These are phyloP conservation scores for Progne subis DNA, from an alignment of 2,113 vertebrate species.

Conservation along the genomic window DNA sequence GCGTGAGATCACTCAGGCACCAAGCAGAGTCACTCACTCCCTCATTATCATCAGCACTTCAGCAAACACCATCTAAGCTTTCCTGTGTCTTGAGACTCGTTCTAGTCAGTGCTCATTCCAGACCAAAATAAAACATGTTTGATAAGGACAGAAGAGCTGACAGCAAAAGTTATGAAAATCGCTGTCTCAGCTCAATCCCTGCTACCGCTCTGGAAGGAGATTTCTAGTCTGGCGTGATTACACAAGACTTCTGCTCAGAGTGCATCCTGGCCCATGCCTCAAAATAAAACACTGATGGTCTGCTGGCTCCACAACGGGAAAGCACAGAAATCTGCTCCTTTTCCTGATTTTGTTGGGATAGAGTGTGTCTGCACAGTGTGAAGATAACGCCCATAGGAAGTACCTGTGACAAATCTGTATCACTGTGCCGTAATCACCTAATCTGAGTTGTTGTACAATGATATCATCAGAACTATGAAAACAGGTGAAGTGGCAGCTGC, in stretches of 20 bases:
- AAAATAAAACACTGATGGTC: background rate
- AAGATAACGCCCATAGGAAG: background rate
- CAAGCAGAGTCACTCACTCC: background rate
- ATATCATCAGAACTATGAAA: background rate
- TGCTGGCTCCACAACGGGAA: background rate
- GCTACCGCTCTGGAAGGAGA: background rate
- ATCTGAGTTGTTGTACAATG: background rate
- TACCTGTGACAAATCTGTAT: background rate
- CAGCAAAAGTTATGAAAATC: constrained; percentile 5
- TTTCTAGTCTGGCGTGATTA: constrained; percentile 11
- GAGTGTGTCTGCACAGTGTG: background rate
- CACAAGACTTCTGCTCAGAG: background rate
- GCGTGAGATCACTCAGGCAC: background rate
- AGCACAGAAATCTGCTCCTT: background rate
- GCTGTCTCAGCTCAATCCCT: background rate
- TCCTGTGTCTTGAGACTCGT: background rate
- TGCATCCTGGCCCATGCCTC: background rate
- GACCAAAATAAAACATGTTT: background rate
- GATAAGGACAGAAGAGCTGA: constrained; percentile 15
- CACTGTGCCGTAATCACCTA: background rate
- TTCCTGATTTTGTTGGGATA: background rate
- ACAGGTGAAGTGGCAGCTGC: background rate
- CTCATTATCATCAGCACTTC: background rate
- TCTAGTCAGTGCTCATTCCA: background rate
- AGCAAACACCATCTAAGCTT: background rate